Evolutionary conservation across 2,113 vertebrate species (phyloP).

Genomic region (Cavia aperea): DNA sequence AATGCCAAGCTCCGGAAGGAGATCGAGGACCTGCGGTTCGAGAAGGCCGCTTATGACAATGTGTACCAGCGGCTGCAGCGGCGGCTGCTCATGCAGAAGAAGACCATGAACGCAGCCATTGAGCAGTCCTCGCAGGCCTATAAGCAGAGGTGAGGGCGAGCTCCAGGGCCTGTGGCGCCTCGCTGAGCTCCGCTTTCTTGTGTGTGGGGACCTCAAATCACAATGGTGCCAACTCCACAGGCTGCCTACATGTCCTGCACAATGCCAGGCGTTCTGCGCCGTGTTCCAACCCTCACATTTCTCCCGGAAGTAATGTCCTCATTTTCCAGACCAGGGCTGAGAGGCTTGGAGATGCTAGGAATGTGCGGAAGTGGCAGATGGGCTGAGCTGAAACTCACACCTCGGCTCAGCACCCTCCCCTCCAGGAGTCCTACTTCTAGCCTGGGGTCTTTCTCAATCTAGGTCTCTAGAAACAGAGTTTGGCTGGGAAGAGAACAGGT

Average conservation of each 20-base stretch:
- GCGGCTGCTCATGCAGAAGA: slow-evolving; percentile 61
- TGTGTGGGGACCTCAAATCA: not conserved
- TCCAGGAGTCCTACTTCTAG: not conserved
- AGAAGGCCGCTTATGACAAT: slow-evolving; percentile 65
- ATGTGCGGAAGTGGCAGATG: not conserved
- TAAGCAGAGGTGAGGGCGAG: slow-evolving; percentile 49
- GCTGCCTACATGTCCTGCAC: not conserved
- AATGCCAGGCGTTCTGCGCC: not conserved
- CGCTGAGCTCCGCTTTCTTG: not conserved
- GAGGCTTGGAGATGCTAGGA: not conserved
- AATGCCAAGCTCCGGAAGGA: slow-evolving; percentile 67
- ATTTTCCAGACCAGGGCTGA: not conserved
- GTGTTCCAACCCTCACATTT: not conserved
- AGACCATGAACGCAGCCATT: slow-evolving; percentile 47
- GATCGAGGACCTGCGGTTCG: slow-evolving; percentile 56
- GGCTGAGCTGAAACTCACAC: not conserved
- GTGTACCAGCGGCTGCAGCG: slow-evolving; percentile 58
- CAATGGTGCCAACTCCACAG: not conserved
- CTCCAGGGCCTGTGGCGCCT: not conserved
- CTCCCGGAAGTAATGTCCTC: not conserved
- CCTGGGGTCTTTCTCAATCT: not conserved
- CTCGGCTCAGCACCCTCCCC: too few species aligned
- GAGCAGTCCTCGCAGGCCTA: slow-evolving; percentile 64
- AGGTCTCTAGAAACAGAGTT: not conserved
- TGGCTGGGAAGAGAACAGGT: not conserved